These are phyloP conservation scores for Hiodon tergisus DNA, from an alignment of 2,113 vertebrate species.

Conservation along the genomic window DNA sequence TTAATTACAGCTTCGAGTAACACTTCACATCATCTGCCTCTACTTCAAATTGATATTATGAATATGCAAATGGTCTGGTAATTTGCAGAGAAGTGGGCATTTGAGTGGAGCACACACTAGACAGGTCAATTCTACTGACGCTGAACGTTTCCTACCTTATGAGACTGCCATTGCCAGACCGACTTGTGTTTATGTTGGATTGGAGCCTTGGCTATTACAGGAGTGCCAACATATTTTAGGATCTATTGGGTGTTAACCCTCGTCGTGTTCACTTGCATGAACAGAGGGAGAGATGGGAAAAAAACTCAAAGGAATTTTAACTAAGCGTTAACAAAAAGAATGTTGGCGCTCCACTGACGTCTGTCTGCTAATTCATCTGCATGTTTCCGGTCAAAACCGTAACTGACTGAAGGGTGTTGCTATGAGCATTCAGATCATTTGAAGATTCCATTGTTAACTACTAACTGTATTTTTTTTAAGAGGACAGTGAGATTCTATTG, in stretches of 20 bases:
- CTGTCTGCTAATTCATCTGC: no score
- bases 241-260: no score
- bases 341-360: no score
- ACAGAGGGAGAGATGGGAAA: no score
- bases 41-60: constrained; percentile 95
- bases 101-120: constrained; percentile 90
- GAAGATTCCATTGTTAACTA: constrained; percentile 18
- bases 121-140: constrained; percentile 87
- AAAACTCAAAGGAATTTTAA: no score
- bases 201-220: constrained; percentile 63
- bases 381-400: no score
- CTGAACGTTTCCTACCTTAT: constrained; percentile 62
- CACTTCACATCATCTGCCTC: constrained; percentile 93
- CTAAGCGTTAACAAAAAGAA: no score
- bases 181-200: constrained; percentile 76
- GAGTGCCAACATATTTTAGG: neutral
- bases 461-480: neutral
- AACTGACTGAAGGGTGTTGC: no score
- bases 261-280: no score
- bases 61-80: constrained; percentile 95
- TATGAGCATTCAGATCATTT: no score
- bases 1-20: constrained; percentile 98
- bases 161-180: constrained; percentile 73
- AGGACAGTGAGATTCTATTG: no score
- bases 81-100: constrained; percentile 94